phyloP scores from a whole-genome alignment of 1,140 invertebrate genomes.

The Cydia splendana region DNA sequence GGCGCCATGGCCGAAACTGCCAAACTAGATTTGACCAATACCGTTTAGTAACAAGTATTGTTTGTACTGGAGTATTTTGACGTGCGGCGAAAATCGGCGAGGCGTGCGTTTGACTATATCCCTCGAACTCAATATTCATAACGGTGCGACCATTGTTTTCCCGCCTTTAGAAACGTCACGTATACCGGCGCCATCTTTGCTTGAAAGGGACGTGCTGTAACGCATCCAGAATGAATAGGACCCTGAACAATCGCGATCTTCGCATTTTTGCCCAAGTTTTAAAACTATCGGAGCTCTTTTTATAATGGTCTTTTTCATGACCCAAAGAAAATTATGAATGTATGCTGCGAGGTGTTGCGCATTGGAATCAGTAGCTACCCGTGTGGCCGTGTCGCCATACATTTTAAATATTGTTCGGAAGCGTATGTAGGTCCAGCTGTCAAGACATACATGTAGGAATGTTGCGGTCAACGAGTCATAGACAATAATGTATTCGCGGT shows the following conservation, averaged over 20 bases:
- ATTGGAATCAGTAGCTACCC: conserved; percentile 56
- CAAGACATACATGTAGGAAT: conserved; percentile 38
- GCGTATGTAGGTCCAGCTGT: conserved; percentile 41
- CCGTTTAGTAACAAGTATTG: background rate
- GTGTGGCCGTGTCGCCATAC: conserved; percentile 44
- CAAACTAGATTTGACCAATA: too few relatives aligned
- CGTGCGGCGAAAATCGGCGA: conserved; percentile 62
- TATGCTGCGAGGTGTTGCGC: conserved; percentile 53
- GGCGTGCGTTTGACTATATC: conserved; percentile 52
- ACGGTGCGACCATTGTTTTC: conserved; percentile 67
- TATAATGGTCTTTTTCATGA: conserved; percentile 62
- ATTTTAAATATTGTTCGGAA: conserved; percentile 50
- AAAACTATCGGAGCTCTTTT: conserved; percentile 43
- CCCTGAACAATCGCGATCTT: conserved; percentile 42
- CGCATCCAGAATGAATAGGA: conserved; percentile 50
- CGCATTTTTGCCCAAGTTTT: conserved; percentile 35
- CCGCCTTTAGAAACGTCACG: conserved; percentile 66
- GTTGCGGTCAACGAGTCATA: conserved; percentile 19
- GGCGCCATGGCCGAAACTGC: conserved; percentile 46
- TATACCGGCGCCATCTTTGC: conserved; percentile 68
- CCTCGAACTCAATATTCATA: conserved; percentile 71
- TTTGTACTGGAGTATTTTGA: conserved; percentile 21
- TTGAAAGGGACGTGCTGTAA: conserved; percentile 65
- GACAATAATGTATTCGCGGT: conserved; percentile 21
- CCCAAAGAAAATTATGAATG: conserved; percentile 72